Conservation (phyloP, 1,140 invertebrate species). For the Probaryconus sp. region DNA sequence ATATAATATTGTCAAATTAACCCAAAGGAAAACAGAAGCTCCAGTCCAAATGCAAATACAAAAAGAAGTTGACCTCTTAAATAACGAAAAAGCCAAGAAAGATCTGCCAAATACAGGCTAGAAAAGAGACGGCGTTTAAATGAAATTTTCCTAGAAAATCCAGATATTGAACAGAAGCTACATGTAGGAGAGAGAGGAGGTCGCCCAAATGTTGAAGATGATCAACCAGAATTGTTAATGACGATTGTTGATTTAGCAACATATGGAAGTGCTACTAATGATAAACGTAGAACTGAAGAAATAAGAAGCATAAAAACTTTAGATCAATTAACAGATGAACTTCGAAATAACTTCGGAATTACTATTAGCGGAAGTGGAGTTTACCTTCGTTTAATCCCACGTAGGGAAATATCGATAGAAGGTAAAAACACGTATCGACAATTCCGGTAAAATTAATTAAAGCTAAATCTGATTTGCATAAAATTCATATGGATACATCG, state of each 20-base stretch:
- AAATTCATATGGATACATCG: constrained; percentile 13
- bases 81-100: too few species aligned
- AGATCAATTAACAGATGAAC: background rate
- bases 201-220: constrained; percentile 26
- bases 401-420: constrained; percentile 15
- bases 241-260: constrained; percentile 23
- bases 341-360: background rate
- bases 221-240: constrained; percentile 15
- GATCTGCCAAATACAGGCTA: too few species aligned
- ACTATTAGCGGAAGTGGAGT: constrained; percentile 5
- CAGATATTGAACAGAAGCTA: too few species aligned
- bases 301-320: background rate
- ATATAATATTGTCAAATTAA: too few species aligned
- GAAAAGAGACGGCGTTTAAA: too few species aligned
- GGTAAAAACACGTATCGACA: constrained; percentile 28
- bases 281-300: constrained; percentile 8
- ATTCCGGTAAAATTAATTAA: constrained; percentile 28
- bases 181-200: constrained; percentile 5
- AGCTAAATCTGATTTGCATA: constrained; percentile 7
- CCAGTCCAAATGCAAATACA: too few species aligned
- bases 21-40: too few species aligned
- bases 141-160: too few species aligned
- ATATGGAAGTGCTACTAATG: constrained; percentile 17
- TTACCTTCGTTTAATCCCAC: constrained; percentile 38
- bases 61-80: too few species aligned